Base-by-base conservation (phyloP, 2,797 vertebrate genomes). In the Jordanella pulchra region DNA sequence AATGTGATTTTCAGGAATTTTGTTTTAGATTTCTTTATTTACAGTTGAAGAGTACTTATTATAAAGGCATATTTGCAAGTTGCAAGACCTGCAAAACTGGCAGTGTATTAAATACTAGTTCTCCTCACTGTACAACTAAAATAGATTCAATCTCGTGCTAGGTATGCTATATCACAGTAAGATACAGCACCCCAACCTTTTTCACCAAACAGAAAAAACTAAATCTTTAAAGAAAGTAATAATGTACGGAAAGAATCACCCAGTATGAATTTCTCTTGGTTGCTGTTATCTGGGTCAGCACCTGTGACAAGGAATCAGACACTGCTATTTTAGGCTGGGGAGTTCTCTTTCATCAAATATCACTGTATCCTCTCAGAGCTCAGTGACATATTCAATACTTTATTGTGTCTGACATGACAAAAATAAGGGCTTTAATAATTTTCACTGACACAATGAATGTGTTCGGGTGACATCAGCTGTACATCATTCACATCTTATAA, bases 231-330 rank as follows among this genome's bases (percentile, higher is more conserved):
- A 21, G 23, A 15, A 70, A 25, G 35, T 60, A 32, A 39, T 21
- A 71, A 32, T 15, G 21, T 35, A n/a, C 7, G 21, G 25, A 39
- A 21, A 17, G 3, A 25, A 17, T 25, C 23, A 25, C 47, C 10
- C 35, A 60, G 21, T 28, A 58, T 48, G 54, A 48, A 27, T 27
- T 55, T 25, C 54, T 71, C 7, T 17, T 53, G 45, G 63, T 70
- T 51, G n/a, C 55, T 32, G 50, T 58, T 71, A 68, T 78, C 42
- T 77, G 21, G 75, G 68, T 32, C 65, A 60, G 69, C 67, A 56
- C 54, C 42, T 69, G 65, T 75, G 35, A 69, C 76, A 71, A 73
- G 50, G 42, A 23, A 76, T 69, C 42, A 58, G 25, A 45, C 60
- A 35, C 61, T 0, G 3, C 65, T 78, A 50, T 71, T 73, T 47